Evolutionary conservation across 2,888 invertebrate species (phyloP).

Genomic region (Mythimna loreyi): DNA sequence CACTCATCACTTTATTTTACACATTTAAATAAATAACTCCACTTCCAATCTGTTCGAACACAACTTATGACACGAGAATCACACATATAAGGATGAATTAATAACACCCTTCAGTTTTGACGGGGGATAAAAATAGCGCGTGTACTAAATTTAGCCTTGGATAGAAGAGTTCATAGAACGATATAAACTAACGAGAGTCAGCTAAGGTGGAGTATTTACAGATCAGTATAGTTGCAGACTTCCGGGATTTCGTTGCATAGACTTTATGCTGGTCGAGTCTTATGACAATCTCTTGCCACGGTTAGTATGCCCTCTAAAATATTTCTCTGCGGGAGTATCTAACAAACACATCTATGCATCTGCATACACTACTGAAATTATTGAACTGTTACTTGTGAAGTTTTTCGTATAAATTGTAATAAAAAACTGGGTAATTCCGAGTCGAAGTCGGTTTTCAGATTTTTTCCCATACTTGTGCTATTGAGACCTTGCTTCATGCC

Average conservation of each 20-base stretch:
- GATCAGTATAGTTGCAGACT: conserved; percentile 53
- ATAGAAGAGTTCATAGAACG: conserved; percentile 63
- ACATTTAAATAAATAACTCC: conserved; percentile 10
- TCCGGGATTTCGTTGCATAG: conserved; percentile 46
- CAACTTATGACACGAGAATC: conserved; percentile 51
- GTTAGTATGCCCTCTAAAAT: conserved; percentile 22
- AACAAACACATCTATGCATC: conserved; percentile 5
- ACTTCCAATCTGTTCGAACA: conserved; percentile 27
- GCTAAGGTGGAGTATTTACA: conserved; percentile 54
- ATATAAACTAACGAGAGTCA: conserved; percentile 44
- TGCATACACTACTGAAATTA: conserved; percentile 2
- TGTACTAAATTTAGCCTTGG: conserved; percentile 50
- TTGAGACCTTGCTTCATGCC: no score
- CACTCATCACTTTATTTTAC: conserved; percentile 33
- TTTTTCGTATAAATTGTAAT: neutral
- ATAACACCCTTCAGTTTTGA: conserved; percentile 64
- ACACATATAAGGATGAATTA: conserved; percentile 51
- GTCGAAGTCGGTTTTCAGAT: no score
- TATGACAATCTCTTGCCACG: conserved; percentile 7
- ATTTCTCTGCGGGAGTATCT: conserved; percentile 31
- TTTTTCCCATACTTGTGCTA: no score
- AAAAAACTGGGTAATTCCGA: no score
- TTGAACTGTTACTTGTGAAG: neutral
- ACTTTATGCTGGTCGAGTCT: conserved; percentile 11
- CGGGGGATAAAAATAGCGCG: conserved; percentile 55